Percentiles rank a stretch among this genome's conserved stretches.
phyloP scores from a whole-genome alignment of 1,140 invertebrate genomes.

The Tetramorium parvispinum region DNA sequence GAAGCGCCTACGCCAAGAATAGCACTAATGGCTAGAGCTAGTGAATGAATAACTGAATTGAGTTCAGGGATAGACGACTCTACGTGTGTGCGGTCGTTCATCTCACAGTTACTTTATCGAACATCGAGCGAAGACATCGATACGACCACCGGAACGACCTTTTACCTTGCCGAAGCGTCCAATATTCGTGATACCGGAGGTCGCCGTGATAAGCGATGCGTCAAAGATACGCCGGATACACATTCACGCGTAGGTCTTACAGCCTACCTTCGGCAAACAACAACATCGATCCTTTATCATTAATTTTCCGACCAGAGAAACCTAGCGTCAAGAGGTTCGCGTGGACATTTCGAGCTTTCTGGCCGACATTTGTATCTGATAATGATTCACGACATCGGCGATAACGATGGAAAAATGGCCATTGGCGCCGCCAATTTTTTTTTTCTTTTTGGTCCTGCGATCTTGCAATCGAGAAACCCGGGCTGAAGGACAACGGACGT shows the following conservation, averaged over 20 bases:
- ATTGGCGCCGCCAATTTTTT: not conserved
- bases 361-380: not conserved
- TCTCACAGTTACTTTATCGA: slow-evolving; percentile 40
- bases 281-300: slow-evolving; percentile 5
- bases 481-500: slow-evolving; percentile 31
- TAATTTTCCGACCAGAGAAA: not conserved
- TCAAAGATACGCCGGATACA: not conserved
- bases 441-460: not conserved
- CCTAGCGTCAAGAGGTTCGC: not conserved
- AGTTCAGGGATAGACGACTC: slow-evolving; percentile 20
- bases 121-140: slow-evolving; percentile 38
- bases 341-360: not conserved
- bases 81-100: slow-evolving; percentile 25
- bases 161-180: not conserved
- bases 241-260: slow-evolving; percentile 8
- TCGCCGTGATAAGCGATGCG: slow-evolving; percentile 13
- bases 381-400: not conserved
- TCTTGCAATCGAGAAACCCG: not conserved
- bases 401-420: not conserved
- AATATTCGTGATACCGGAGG: slow-evolving; percentile 5
- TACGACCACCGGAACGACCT: slow-evolving; percentile 40
- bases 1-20: not conserved
- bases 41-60: slow-evolving; percentile 32
- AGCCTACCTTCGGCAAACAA: slow-evolving; percentile 33
- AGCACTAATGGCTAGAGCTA: not conserved